Conservation (phyloP, 92 coral and sea anemone species). For the Porites rus region DNA sequence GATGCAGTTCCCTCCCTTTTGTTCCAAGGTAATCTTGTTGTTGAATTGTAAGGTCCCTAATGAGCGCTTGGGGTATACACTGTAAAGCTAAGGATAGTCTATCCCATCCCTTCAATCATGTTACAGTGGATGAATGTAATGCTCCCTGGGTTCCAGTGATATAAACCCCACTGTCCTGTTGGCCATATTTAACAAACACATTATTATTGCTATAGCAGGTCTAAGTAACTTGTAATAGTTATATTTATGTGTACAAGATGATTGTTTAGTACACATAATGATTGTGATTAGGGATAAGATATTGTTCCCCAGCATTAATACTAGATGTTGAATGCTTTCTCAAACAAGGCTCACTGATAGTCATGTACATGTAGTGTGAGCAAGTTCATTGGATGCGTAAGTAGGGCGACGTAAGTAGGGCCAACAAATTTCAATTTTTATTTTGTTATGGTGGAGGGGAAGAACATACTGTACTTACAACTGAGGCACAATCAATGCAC, state of each 20-base stretch:
- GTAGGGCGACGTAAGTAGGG: slow-evolving; percentile 99
- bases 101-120: too few relatives aligned
- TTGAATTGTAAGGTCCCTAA: too few relatives aligned
- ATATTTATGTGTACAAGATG: too few relatives aligned
- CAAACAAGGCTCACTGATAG: slow-evolving; percentile 97
- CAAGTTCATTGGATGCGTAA: slow-evolving; percentile 98
- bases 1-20: too few relatives aligned
- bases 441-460: slow-evolving; percentile 23
- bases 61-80: too few relatives aligned
- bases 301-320: slow-evolving; percentile 62
- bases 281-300: slow-evolving; percentile 11
- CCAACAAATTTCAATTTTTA: slow-evolving; percentile 52
- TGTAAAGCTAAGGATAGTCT: too few relatives aligned
- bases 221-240: too few relatives aligned
- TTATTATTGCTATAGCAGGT: too few relatives aligned
- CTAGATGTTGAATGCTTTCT: slow-evolving; percentile 91
- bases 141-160: not conserved
- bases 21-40: too few relatives aligned
- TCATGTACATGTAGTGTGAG: slow-evolving; percentile 76
- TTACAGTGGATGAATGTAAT: too few relatives aligned
- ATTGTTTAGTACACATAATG: not conserved
- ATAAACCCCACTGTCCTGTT: not conserved
- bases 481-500: not conserved
- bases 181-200: not conserved
- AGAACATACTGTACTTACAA: not conserved